These are phyloP conservation scores for Oreotragus oreotragus DNA, from an alignment of 2,113 vertebrate genomes.

Conservation along the genomic window DNA sequence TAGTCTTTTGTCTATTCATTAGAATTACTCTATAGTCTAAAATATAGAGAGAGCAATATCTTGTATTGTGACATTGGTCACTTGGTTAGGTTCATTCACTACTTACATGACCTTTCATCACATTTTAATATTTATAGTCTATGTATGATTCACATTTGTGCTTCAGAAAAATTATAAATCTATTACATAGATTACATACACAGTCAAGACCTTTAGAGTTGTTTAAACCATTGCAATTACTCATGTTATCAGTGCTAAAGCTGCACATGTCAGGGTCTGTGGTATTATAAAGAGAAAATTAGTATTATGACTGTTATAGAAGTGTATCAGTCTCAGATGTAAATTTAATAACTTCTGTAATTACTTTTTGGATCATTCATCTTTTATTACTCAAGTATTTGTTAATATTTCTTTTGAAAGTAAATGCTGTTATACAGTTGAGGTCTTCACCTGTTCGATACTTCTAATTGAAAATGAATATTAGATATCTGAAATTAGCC, in stretches of 20 bases:
- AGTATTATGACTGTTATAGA: not conserved
- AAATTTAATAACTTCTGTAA: constrained; percentile 9
- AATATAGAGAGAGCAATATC: not conserved
- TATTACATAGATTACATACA: not conserved
- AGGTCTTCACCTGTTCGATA: not conserved
- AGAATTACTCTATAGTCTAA: not conserved
- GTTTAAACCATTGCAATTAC: not conserved
- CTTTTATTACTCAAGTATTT: not conserved
- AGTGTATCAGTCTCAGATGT: not conserved
- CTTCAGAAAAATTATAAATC: not conserved
- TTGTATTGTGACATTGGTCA: not conserved
- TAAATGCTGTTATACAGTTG: not conserved
- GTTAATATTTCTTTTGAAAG: constrained; percentile 15
- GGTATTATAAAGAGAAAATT: constrained; percentile 25
- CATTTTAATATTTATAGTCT: not conserved
- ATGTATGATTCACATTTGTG: not conserved
- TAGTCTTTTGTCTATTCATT: not conserved
- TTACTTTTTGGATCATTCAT: not conserved
- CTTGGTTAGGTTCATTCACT: not conserved
- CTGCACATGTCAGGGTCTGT: not conserved
- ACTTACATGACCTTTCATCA: not conserved
- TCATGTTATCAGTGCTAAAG: not conserved
- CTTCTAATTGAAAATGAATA: constrained; percentile 25
- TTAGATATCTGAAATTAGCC: not conserved
- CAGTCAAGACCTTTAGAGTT: not conserved